phyloP scores from a whole-genome alignment of 1,140 invertebrate genomes.

The Tetramorium parvispinum region DNA sequence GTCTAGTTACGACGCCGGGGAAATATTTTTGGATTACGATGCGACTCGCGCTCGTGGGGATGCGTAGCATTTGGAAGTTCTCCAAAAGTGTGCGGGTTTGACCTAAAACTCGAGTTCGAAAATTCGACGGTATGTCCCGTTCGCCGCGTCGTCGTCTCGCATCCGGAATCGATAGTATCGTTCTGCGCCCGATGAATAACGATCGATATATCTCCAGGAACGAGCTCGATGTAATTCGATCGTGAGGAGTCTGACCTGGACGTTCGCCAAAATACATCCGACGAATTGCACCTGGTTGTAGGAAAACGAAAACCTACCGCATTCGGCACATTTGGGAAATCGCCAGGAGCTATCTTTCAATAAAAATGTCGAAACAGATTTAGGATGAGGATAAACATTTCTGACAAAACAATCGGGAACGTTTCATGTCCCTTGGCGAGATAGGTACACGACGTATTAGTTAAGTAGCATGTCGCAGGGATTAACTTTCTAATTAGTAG shows the following conservation, averaged over 20 bases:
- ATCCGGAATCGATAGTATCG: constrained; percentile 35
- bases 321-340: constrained; percentile 30
- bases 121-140: background rate
- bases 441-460: background rate
- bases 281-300: constrained; percentile 10
- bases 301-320: background rate
- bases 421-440: background rate
- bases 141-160: background rate
- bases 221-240: constrained; percentile 40
- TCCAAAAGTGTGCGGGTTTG: constrained; percentile 60
- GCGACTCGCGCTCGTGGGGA: constrained; percentile 33
- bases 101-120: constrained; percentile 51
- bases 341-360: constrained; percentile 2
- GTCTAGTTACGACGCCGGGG: constrained; percentile 16
- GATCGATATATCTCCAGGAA: constrained; percentile 19
- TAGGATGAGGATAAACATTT: constrained; percentile 3
- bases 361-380: constrained; percentile 21
- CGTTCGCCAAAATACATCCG: constrained; percentile 25
- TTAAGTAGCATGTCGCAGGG: background rate
- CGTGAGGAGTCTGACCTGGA: constrained; percentile 57
- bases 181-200: constrained; percentile 34
- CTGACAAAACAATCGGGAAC: constrained; percentile 10
- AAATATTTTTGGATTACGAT: constrained; percentile 69
- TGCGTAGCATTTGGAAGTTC: constrained; percentile 56
- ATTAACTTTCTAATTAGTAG: constrained; percentile 57